These are phyloP conservation scores for Pteria penguin DNA, from an alignment of 2,888 invertebrate genomes.

Conservation along the genomic window DNA sequence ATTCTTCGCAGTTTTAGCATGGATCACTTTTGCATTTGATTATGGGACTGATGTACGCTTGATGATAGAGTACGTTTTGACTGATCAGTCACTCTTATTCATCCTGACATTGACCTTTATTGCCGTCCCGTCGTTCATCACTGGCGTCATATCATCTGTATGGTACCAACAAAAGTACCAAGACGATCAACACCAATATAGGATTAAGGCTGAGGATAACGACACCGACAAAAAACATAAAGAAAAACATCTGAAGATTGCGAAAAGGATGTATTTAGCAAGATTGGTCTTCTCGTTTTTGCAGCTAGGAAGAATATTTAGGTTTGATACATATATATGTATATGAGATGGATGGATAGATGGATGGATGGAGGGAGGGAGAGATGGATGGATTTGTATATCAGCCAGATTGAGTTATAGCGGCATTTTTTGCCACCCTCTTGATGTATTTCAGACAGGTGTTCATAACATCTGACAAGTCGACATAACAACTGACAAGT, in stretches of 20 bases:
- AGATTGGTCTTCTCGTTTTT: constrained; percentile 29
- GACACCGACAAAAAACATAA: background rate
- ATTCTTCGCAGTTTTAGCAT: background rate
- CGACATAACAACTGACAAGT: too few relatives aligned
- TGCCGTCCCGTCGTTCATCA: constrained; percentile 29
- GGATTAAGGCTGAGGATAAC: background rate
- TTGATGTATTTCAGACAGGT: too few relatives aligned
- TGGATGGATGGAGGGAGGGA: too few relatives aligned
- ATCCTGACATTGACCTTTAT: constrained; percentile 34
- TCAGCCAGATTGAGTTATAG: too few relatives aligned
- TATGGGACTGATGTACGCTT: constrained; percentile 32
- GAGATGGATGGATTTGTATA: too few relatives aligned
- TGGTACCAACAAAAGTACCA: constrained; percentile 34
- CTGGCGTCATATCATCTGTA: constrained; percentile 27
- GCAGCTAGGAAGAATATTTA: constrained; percentile 39
- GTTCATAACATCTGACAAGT: too few relatives aligned
- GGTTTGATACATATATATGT: constrained; percentile 20
- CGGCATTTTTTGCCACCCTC: too few relatives aligned
- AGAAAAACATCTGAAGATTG: background rate
- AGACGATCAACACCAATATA: background rate
- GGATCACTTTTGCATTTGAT: constrained; percentile 22
- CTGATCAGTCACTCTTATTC: background rate
- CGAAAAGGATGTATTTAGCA: background rate
- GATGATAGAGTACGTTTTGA: constrained; percentile 18
- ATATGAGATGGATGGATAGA: too few relatives aligned